Conservation (phyloP, 2,797 vertebrate genomes). For the Acanthiza pusilla region DNA sequence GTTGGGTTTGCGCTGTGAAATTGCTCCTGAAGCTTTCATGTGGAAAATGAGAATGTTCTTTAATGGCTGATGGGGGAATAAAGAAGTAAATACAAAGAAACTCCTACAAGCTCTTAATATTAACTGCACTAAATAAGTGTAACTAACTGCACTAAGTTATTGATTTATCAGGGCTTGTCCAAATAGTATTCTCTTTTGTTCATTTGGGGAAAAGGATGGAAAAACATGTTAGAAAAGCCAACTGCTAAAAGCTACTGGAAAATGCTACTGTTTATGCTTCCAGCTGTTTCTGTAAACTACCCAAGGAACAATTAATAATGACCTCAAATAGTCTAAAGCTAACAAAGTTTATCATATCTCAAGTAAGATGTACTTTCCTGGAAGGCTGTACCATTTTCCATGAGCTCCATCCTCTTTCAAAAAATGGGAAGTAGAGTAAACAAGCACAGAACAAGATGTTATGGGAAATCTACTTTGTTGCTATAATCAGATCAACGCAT, state of each 20-base stretch:
- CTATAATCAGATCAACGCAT: neutral
- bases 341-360: constrained; percentile 24
- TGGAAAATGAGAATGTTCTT: constrained; percentile 81
- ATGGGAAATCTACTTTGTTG: constrained; percentile 15
- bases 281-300: constrained; percentile 7
- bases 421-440: neutral
- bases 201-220: constrained; percentile 24
- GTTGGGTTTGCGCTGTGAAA: constrained; percentile 71
- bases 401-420: neutral
- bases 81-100: constrained; percentile 79
- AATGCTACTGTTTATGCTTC: constrained; percentile 9
- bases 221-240: constrained; percentile 35
- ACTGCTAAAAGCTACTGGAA: constrained; percentile 30
- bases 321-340: neutral
- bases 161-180: constrained; percentile 75
- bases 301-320: constrained; percentile 26
- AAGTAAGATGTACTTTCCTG: constrained; percentile 13
- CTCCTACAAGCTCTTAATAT: constrained; percentile 73
- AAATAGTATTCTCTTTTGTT: constrained; percentile 48
- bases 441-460: neutral
- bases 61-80: constrained; percentile 77
- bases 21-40: constrained; percentile 76
- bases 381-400: neutral
- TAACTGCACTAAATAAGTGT: constrained; percentile 77
- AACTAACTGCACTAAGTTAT: constrained; percentile 77